Base-by-base conservation (phyloP, 2,113 vertebrate genomes). In the Smithornis capensis region DNA sequence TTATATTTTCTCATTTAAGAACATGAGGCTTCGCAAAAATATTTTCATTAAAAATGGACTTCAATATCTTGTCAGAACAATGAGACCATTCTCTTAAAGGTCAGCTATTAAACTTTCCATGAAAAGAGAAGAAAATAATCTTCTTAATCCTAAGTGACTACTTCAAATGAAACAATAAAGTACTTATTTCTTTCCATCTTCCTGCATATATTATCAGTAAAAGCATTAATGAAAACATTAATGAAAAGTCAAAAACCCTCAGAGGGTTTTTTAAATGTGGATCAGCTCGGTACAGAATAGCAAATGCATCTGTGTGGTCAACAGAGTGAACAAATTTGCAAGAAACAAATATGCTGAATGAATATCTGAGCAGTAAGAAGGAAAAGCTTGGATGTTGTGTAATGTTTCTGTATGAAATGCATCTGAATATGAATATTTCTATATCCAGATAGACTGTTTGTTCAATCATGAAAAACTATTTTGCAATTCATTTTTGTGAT, bases 91-190 rank as follows among this genome's bases (percentile, higher is more conserved):
- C n/a, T 94, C 74, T 52, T 60, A 88, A 94, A 90, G 79, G 82
- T 88, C 73, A 70, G 42, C 52, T 86, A 74, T 86, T 90, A 90
- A 22, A 74, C 44, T 88, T 88, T 3, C 35, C 22, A 55, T 40
- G 17, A 70, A 78, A 56, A 60, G 40, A 90, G 52, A 59, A 53
- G 69, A 50, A 38, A 85, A 83, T 50, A 55, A 56, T 62, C 44
- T 82, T 89, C 70, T 70, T 94, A 95, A 86, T 92, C 82, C 75
- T 86, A 87, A 92, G 53, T 50, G 68, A 81, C 19, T 92, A 93
- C 62, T 90, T 90, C 27, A 91, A 81, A 92, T 59, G 56, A 93
- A 92, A 95, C 29, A 88, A 80, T 80, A 94, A 90, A 74, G 88
- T 2, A 77, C 87, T 95, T 73, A 15, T 50, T 96, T 90, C 45